Base-by-base conservation (phyloP, 2,888 invertebrate species). In the Herminia tarsipennalis region DNA sequence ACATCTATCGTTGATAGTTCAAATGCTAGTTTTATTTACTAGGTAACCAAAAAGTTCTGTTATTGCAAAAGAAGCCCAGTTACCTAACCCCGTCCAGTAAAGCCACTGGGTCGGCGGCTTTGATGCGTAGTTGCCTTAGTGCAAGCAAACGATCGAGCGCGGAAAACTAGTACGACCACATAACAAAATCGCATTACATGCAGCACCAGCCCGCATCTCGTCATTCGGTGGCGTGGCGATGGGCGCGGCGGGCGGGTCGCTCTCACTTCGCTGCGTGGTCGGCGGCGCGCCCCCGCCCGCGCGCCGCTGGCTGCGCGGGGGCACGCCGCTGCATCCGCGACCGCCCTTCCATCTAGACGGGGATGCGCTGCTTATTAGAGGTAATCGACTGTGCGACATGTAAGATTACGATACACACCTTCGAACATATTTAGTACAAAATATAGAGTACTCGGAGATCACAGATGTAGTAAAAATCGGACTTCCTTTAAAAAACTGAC, bases 191-290 rank as follows among this genome's bases (percentile, higher is more conserved):
- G 5, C 20, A 21, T 36, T 30, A 32, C 22, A 3, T 36, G 4
- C 25, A 96, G 97, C 96, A 25, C 96, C 97, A 24, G 97, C 97
- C 1, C 93, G 95, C 51, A 97, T 98, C 48, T 96, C 96, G 0
- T 96, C 97, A 5, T 98, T 98, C 73, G 96, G 97, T 1, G 95
- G 95, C 63, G 78, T 93, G 25, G 86, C 95, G 13, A 92, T 94
- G 36, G 94, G 94, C 50, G 93, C 95, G 0, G 95, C 95, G 41
- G 95, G 95, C 32, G 93, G 93, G 0, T 91, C 93, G 2, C 87
- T 95, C 17, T 88, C 93, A 0, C 80, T 97, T 9, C 94, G 95
- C 2, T 97, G 97, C 73, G 86, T 94, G 30, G 94, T 95, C 0
- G 94, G 94, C 8, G 96, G 97, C 0, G 94, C 95, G 60, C 97